phyloP scores from a whole-genome alignment of 2,113 vertebrate species.

The Hemiprocne comata region DNA sequence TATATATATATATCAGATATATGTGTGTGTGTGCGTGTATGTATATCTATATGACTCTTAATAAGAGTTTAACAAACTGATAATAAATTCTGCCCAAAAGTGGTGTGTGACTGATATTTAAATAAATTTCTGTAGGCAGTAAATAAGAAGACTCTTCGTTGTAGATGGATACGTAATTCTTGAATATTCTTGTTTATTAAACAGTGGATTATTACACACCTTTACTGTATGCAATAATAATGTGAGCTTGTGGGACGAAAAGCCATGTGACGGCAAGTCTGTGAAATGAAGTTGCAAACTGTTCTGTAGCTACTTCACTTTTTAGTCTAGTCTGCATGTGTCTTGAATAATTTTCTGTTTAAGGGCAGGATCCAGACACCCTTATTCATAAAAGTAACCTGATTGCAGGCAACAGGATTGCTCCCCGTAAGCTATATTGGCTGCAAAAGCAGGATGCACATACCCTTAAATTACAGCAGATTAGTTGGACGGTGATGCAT shows the following conservation, averaged over 20 bases:
- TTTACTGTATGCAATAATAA: not conserved
- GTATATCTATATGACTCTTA: not conserved
- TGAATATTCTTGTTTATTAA: not conserved
- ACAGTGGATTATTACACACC: not conserved
- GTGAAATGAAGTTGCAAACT: not conserved
- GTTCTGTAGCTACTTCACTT: not conserved
- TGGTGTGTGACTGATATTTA: not conserved
- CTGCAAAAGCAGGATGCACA: not conserved
- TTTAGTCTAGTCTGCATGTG: not conserved
- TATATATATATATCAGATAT: not conserved
- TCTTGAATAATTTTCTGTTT: not conserved
- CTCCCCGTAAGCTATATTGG: not conserved
- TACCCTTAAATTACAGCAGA: not conserved
- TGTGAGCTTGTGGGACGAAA: not conserved
- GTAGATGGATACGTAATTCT: not conserved
- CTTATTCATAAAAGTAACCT: not conserved
- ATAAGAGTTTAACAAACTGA: not conserved
- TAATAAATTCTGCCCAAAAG: not conserved
- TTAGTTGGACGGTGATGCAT: not conserved
- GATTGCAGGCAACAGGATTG: not conserved
- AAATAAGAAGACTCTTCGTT: not conserved
- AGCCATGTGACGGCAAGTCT: not conserved
- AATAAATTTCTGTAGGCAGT: not conserved
- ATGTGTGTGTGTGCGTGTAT: not conserved
- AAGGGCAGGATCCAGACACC: not conserved